Evolutionary conservation across 2,888 invertebrate species (phyloP).

Genomic region (Meteorus cinctellus): DNA sequence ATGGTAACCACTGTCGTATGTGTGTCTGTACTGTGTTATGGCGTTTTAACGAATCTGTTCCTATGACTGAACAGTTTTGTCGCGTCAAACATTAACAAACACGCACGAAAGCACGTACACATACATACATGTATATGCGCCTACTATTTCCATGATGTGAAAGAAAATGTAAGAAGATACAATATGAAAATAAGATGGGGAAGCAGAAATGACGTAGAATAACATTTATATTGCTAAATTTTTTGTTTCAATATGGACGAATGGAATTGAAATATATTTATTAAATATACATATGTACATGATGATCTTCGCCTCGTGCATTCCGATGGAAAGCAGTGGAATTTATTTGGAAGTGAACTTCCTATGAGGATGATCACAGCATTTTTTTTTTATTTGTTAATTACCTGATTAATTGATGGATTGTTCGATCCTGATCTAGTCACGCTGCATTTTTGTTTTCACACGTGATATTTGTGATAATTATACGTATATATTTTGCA

Average conservation of each 20-base stretch:
- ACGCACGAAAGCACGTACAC: neutral
- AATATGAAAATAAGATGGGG: conserved; percentile 11
- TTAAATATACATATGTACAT: neutral
- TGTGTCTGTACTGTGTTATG: conserved; percentile 72
- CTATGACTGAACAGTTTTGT: conserved; percentile 59
- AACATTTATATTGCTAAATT: neutral
- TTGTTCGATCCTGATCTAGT: conserved; percentile 11
- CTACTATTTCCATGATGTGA: conserved; percentile 27
- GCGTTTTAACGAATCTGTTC: conserved; percentile 71
- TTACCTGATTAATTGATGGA: neutral
- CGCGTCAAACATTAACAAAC: conserved; percentile 12
- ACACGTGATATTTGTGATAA: conserved; percentile 60
- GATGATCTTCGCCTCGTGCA: conserved; percentile 38
- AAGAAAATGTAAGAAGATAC: conserved; percentile 38
- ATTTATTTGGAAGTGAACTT: neutral
- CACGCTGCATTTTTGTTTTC: conserved; percentile 59
- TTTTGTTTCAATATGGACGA: neutral
- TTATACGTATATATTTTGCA: conserved; percentile 54
- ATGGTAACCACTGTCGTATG: conserved; percentile 73
- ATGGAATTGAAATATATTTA: neutral
- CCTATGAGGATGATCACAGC: neutral
- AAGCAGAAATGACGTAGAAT: neutral
- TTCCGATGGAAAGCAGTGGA: conserved; percentile 28
- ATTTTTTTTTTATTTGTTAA: neutral
- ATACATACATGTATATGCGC: neutral